phyloP scores from a whole-genome alignment of 2,888 invertebrate genomes.

The Ectemnius cavifrons region DNA sequence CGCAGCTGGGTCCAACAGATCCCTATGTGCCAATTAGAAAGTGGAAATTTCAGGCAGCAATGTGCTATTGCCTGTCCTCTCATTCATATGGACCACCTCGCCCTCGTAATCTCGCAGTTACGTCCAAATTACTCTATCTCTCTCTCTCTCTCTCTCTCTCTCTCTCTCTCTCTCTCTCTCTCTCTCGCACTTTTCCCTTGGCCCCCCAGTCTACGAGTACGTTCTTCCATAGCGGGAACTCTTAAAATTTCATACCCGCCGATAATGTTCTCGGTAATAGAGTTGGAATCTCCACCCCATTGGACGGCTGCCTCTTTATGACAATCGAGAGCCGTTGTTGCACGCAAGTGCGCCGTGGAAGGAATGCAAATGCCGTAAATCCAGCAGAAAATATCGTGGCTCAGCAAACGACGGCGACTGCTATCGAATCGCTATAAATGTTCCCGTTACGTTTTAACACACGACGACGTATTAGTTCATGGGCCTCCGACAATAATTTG shows the following conservation, averaged over 20 bases:
- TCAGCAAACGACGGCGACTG: background rate
- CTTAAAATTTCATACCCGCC: too few species aligned
- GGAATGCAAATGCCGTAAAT: conserved; percentile 44
- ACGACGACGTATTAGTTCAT: conserved; percentile 54
- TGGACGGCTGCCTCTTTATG: too few species aligned
- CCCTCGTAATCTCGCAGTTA: background rate
- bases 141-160: too few species aligned
- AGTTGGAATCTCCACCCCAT: too few species aligned
- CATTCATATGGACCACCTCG: background rate
- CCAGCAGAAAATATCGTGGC: conserved; percentile 37
- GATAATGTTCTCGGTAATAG: too few species aligned
- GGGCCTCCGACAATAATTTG: conserved; percentile 58
- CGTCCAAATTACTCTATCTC: background rate
- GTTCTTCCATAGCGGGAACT: too few species aligned
- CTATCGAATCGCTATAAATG: conserved; percentile 36
- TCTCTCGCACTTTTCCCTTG: background rate
- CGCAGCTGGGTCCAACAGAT: conserved; percentile 44
- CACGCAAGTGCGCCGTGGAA: conserved; percentile 2
- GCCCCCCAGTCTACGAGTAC: background rate
- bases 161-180: too few species aligned
- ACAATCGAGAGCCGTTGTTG: too few species aligned
- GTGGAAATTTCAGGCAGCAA: conserved; percentile 7
- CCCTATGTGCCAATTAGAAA: conserved; percentile 22
- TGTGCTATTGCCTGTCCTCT: background rate
- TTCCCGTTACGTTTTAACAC: conserved; percentile 39